phyloP scores from a whole-genome alignment of 2,888 invertebrate genomes.

The Cerastoderma edule region DNA sequence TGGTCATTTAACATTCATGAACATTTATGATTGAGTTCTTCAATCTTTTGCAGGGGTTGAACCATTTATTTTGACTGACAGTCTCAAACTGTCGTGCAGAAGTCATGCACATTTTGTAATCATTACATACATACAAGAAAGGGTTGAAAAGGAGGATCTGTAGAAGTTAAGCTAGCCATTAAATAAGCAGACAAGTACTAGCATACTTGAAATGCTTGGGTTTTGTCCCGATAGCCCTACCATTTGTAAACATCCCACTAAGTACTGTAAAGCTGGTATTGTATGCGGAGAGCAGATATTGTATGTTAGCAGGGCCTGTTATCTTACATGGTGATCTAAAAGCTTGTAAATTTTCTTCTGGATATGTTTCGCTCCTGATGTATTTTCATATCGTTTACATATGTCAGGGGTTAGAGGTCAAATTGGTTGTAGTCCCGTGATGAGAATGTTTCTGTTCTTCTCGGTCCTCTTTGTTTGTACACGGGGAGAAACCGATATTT shows the following conservation, averaged over 20 bases:
- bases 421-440: slow-evolving; percentile 21
- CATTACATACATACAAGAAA: too few species aligned
- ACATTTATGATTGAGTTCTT: too few species aligned
- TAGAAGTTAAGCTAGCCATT: not conserved
- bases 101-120: too few species aligned
- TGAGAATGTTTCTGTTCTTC: not conserved
- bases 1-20: too few species aligned
- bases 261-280: not conserved
- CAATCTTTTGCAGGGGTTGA: too few species aligned
- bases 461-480: slow-evolving; percentile 6
- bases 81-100: too few species aligned
- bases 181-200: not conserved
- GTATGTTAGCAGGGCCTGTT: not conserved
- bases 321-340: not conserved
- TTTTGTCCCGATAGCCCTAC: slow-evolving; percentile 6
- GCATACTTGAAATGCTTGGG: slow-evolving; percentile 2
- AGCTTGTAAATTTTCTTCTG: slow-evolving; percentile 6
- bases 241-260: not conserved
- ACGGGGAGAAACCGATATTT: not conserved
- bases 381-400: slow-evolving; percentile 13
- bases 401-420: slow-evolving; percentile 25
- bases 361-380: too few species aligned
- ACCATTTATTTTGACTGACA: too few species aligned
- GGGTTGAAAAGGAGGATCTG: too few species aligned
- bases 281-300: not conserved